These are phyloP conservation scores for Crepidodera aurea DNA, from an alignment of 2,888 invertebrate species.

Conservation along the genomic window DNA sequence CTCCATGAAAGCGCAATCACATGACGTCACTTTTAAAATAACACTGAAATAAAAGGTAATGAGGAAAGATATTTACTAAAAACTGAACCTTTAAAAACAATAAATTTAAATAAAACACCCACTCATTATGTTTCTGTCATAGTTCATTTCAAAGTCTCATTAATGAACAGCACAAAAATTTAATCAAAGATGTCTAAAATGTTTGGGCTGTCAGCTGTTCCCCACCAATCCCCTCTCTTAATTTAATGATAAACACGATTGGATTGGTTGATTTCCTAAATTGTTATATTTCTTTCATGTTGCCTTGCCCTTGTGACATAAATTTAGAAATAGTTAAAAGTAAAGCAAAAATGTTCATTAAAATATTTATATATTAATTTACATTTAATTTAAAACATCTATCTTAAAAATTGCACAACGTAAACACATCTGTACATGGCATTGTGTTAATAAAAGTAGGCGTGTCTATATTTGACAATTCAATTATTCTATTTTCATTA, in stretches of 20 bases:
- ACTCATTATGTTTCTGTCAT: slow-evolving; percentile 58
- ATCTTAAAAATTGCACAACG: not conserved
- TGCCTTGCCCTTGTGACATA: slow-evolving; percentile 48
- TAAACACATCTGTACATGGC: not conserved
- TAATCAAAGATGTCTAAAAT: slow-evolving; percentile 59
- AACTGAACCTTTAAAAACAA: slow-evolving; percentile 46
- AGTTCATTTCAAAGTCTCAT: slow-evolving; percentile 50
- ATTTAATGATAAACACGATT: slow-evolving; percentile 36
- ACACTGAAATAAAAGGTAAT: slow-evolving; percentile 49
- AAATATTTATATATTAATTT: not conserved
- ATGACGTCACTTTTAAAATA: slow-evolving; percentile 61
- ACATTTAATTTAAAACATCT: not conserved
- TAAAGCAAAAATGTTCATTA: slow-evolving; percentile 6
- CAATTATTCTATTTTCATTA: slow-evolving; percentile 3
- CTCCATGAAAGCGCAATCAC: slow-evolving; percentile 61
- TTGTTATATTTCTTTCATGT: slow-evolving; percentile 45
- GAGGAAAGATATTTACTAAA: slow-evolving; percentile 45
- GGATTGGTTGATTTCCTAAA: slow-evolving; percentile 50
- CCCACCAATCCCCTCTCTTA: slow-evolving; percentile 51
- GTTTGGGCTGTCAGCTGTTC: slow-evolving; percentile 61
- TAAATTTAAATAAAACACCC: slow-evolving; percentile 47
- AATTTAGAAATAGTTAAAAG: slow-evolving; percentile 29
- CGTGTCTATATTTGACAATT: slow-evolving; percentile 44
- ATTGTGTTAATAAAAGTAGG: slow-evolving; percentile 34
- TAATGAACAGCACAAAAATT: slow-evolving; percentile 51